Evolutionary conservation across 2,888 invertebrate species (phyloP), one percentile per base, ranked within the genome.

Genomic region (Nysson spinosus): DNA sequence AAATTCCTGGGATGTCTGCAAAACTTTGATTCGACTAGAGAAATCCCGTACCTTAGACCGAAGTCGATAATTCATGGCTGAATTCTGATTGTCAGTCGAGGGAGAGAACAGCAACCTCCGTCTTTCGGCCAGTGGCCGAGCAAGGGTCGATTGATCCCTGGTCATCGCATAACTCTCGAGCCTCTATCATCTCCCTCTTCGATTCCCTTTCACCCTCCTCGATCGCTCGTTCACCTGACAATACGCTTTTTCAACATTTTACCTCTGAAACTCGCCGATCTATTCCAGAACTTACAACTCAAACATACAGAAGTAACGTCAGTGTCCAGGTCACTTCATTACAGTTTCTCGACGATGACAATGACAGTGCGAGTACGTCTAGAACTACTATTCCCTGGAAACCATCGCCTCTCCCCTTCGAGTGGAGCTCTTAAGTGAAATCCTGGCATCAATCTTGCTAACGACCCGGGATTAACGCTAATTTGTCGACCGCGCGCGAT

Each of bases 361-460:
- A 69, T 57, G 67, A 67, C 67, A 58, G 20, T 58, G 57, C 19
- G 50, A 46, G 37, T 32, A 43, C 54, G 34, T 26, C 44, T 32
- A 42, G 34, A 52, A 44, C 49, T 47, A 44, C 49, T 35, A 14
- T 44, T 50, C 57, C 61, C 62, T 60, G 58, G 24, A 65, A 52
- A 72, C 67, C 72, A 68, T 70, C 66, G 61, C 58, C 56, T 39
- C 47, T 55, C 52, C 56, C 54, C n/a, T n/a, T n/a, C n/a, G n/a
- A n/a, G n/a, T n/a, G n/a, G 64, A 42, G 57, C 75, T 77, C 81
- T 78, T 81, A 84, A 85, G 82, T 85, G 82, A 83, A 85, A 85
- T 83, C 81, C 80, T 69, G 76, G 69, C 83, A 85, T 85, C 85
- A 84, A 85, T 85, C 84, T 85, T 81, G 75, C 82, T 83, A 85